Percentiles rank a stretch among this genome's conserved stretches.
Conservation (phyloP, 2,888 invertebrate genomes). For the Spodoptera picta region DNA sequence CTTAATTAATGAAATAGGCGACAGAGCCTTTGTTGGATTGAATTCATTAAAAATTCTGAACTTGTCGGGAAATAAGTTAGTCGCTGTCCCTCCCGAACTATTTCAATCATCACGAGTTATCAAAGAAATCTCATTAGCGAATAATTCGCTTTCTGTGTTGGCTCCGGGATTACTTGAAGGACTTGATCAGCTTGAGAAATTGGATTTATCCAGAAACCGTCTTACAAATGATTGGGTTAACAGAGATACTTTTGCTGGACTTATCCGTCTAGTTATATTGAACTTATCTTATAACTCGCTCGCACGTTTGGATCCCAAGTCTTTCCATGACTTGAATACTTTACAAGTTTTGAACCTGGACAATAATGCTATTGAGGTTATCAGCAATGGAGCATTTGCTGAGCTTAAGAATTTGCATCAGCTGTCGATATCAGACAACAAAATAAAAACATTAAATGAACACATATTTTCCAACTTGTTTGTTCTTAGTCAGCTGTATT, state of each 20-base stretch:
- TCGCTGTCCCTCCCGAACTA: conserved; percentile 93
- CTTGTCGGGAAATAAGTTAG: conserved; percentile 93
- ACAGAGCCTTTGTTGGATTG: conserved; percentile 92
- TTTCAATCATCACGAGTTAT: conserved; percentile 92
- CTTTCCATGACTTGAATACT: conserved; percentile 92
- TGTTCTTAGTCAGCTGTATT: conserved; percentile 91
- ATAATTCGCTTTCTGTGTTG: conserved; percentile 93
- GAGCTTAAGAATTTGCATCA: conserved; percentile 93
- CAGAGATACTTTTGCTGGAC: conserved; percentile 92
- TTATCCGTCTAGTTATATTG: conserved; percentile 92
- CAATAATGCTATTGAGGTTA: conserved; percentile 91
- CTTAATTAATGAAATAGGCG: conserved; percentile 92
- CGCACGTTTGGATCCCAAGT: conserved; percentile 91
- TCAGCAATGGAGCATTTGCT: conserved; percentile 92
- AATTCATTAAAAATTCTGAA: conserved; percentile 92
- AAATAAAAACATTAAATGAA: conserved; percentile 90
- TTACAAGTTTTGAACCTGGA: conserved; percentile 93
- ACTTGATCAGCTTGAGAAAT: conserved; percentile 91
- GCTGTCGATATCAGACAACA: conserved; percentile 92
- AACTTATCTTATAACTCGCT: conserved; percentile 92
- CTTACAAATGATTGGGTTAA: conserved; percentile 93
- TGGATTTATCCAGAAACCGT: conserved; percentile 93
- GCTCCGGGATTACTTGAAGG: conserved; percentile 93
- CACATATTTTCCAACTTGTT: conserved; percentile 92
- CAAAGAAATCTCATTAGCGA: conserved; percentile 92